These are phyloP conservation scores for Prosopocoilus inquinatus DNA, from an alignment of 2,888 invertebrate genomes.

Conservation along the genomic window DNA sequence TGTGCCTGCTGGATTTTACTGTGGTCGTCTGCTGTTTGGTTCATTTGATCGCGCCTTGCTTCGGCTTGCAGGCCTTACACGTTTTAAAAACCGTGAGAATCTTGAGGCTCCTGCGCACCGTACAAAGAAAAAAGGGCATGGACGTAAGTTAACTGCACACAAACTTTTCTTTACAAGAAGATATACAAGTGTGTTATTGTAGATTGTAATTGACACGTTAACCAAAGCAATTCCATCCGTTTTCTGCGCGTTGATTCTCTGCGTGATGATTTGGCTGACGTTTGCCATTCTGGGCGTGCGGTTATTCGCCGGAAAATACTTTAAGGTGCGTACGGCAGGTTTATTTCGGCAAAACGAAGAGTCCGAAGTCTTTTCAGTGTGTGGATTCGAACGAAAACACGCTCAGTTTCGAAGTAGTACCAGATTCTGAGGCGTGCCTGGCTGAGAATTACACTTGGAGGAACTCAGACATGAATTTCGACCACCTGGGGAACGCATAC, in stretches of 20 bases:
- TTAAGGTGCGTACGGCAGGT: conserved; percentile 64
- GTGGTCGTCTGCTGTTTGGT: conserved; percentile 98
- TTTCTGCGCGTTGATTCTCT: conserved; percentile 98
- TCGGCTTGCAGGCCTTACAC: conserved; percentile 95
- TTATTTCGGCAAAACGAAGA: background rate
- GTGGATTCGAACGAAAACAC: conserved; percentile 79
- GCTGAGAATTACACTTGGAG: conserved; percentile 92
- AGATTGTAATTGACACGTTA: conserved; percentile 98
- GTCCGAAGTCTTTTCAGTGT: conserved; percentile 62
- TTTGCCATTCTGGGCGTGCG: conserved; percentile 99
- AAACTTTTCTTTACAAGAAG: background rate
- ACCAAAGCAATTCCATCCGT: conserved; percentile 99
- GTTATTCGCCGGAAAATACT: conserved; percentile 95
- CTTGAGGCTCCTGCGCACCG: conserved; percentile 95
- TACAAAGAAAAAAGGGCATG: conserved; percentile 99
- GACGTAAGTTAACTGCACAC: conserved; percentile 71
- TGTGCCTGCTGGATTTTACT: conserved; percentile 99
- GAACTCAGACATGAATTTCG: conserved; percentile 97
- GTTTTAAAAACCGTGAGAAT: conserved; percentile 99
- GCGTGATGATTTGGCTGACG: conserved; percentile 99
- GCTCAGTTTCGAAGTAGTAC: conserved; percentile 82
- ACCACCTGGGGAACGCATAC: conserved; percentile 96
- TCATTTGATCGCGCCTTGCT: conserved; percentile 94
- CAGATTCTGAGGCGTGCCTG: conserved; percentile 79
- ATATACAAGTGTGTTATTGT: conserved; percentile 25